These are phyloP conservation scores for Mylabris sibirica DNA, from an alignment of 2,888 invertebrate species.

Conservation along the genomic window DNA sequence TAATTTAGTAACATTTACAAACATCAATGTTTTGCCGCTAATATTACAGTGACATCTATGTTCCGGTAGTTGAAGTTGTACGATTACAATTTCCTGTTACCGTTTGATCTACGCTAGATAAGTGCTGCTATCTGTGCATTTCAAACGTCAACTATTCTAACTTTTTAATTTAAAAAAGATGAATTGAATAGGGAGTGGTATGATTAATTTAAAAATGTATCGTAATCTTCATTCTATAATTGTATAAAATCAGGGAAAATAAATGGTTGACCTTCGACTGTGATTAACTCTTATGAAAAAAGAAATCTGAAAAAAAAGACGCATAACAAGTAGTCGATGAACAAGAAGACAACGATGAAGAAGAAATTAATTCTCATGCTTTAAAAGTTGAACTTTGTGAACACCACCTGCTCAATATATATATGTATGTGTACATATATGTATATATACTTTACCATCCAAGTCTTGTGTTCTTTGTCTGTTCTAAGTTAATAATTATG, in stretches of 20 bases:
- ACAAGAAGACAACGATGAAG: not conserved
- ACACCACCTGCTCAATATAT: conserved; percentile 33
- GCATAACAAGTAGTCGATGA: not conserved
- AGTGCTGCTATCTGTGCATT: not conserved
- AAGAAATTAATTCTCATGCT: conserved; percentile 18
- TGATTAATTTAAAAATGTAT: not conserved
- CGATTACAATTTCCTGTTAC: not conserved
- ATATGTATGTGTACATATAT: no score
- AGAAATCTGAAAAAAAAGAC: not conserved
- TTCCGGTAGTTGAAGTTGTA: not conserved
- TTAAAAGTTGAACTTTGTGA: conserved; percentile 20
- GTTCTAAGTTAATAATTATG: not conserved
- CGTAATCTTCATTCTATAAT: not conserved
- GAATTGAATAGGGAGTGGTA: not conserved
- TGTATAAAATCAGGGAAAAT: not conserved
- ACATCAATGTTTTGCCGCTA: not conserved
- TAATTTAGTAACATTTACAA: not conserved
- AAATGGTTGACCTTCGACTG: conserved; percentile 27
- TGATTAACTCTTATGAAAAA: conserved; percentile 28
- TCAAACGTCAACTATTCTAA: not conserved
- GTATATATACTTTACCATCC: not conserved
- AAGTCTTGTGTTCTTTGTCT: conserved; percentile 1
- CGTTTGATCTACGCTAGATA: not conserved
- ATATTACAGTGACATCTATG: not conserved
- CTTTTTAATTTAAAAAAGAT: not conserved